Base-by-base conservation (phyloP, 2,888 invertebrate species). In the Gastrophysa polygoni region DNA sequence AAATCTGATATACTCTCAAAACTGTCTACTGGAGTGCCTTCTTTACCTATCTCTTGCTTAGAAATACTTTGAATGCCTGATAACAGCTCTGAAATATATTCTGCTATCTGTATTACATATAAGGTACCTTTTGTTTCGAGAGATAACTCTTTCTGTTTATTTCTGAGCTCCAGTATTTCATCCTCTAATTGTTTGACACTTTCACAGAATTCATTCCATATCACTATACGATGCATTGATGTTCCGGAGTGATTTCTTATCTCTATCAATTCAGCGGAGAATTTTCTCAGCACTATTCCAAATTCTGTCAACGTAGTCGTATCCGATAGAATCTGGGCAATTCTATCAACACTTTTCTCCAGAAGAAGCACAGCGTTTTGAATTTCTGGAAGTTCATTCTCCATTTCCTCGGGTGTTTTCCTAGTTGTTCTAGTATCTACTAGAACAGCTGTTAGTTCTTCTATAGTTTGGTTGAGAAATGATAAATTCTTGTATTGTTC, bases 331-430 rank as follows among this genome's bases (percentile, higher is more conserved):
- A 7, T 5, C 2, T 28, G 20, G 7, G 43, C 16, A 24, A 64
- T 49, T 2, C 16, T 48, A 28, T 57, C 17, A 17, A 49, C 49
- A n/a, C 14, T 20, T 29, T 59, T 17, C 20, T 50, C 29, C 14
- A 51, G 10, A 8, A 18, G 2, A 1, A 2, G 17, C 7, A 59
- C 32, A 16, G 32, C 56, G 8, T 50, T 20, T 10, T 50, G 24
- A n/a, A 70, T 18, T 56, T 70, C 63, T 3, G 67, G 50, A 50
- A 61, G 67, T 52, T 66, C 50, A 21, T 62, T 47, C 38, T 68
- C 60, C 6, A 59, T 17, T 18, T 7, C n/a, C n/a, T 57, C n/a
- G 6, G 56, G 50, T 20, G 63, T 28, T 51, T 68, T 57, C 14
- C 50, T 7, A 6, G 28, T 43, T 5, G 43, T 44, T 32, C 24